Evolutionary conservation across 2,113 vertebrate genomes (phyloP), one percentile per base, ranked within the genome.

Genomic region (Melanerpes aurifrons): DNA sequence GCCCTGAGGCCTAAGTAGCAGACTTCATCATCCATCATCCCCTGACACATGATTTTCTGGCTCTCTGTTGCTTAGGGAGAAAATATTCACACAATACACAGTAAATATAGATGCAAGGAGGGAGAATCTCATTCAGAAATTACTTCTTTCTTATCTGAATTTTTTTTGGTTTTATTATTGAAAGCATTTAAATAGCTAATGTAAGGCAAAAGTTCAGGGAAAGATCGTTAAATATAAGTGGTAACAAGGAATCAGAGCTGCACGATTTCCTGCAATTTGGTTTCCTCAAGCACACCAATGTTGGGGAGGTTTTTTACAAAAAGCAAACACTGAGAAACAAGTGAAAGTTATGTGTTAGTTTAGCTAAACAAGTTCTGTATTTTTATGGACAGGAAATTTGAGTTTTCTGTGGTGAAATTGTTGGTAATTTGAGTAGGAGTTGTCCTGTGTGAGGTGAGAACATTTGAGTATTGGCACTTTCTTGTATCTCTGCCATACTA

Each of bases 21-120:
- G 94, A 87, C 95, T 92, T 95, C 89, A 94, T 93, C 97, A 97
- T 97, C 96, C 97, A 97, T 98, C 97, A 97, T 97, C 89, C 54
- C 79, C 92, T 95, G 96, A 96, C 96, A 96, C 90, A 92, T 94
- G 92, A 94, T 95, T 96, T 96, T 94, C 78, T 88, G 91, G 28
- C 82, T 71, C 68, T 74, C 50, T 82, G 9, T 93, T 93, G 50
- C 74, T 58, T 4, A n/a, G 70, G 66, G 45, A 61, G 43, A 82
- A 78, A 87, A 8, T 5, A 40, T 53, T 89, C 79, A 82, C 45
- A 71, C 79, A 89, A 59, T 10, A 37, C 15, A 35, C 37, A 32
- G 9, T 61, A 79, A 87, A 85, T 92, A 68, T 15, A 37, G 67
- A 63, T 37, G 32, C 1, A 6, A 85, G n/a, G 47, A 73, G 62